Conservation (phyloP, 2,797 vertebrate species). For the Antrozous pallidus region DNA sequence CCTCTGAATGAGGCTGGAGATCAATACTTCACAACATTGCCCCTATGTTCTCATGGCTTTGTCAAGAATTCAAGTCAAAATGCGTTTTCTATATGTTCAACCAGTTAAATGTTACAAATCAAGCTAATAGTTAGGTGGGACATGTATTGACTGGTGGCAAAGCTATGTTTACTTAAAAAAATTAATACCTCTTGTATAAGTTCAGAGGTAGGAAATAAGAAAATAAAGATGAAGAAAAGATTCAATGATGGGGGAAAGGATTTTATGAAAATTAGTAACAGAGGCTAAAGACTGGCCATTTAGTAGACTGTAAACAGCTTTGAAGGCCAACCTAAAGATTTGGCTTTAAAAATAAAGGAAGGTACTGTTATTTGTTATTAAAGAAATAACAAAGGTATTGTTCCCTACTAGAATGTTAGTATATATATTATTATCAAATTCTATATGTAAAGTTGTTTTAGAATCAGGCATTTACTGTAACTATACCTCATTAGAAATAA, state of each 20-base stretch:
- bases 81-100: neutral
- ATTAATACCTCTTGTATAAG: neutral
- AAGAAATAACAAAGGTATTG: neutral
- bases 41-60: fast-evolving
- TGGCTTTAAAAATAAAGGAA: neutral
- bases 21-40: neutral
- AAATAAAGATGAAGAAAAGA: constrained; percentile 21
- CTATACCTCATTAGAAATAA: neutral
- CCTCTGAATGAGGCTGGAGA: neutral
- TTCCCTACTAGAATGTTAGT: neutral
- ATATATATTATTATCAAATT: constrained; percentile 7
- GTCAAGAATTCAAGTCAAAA: neutral
- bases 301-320: neutral
- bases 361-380: neutral
- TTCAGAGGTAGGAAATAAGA: constrained; percentile 16
- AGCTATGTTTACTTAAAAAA: constrained; percentile 37
- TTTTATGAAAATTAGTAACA: constrained; percentile 35
- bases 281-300: neutral
- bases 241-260: neutral
- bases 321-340: neutral
- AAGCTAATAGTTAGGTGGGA: neutral
- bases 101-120: neutral
- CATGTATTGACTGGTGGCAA: neutral
- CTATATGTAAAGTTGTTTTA: constrained; percentile 26
- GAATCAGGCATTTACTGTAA: neutral